Evolutionary conservation across 2,113 vertebrate species (phyloP), one percentile per base, ranked within the genome.

Genomic region (Rissa tridactyla): DNA sequence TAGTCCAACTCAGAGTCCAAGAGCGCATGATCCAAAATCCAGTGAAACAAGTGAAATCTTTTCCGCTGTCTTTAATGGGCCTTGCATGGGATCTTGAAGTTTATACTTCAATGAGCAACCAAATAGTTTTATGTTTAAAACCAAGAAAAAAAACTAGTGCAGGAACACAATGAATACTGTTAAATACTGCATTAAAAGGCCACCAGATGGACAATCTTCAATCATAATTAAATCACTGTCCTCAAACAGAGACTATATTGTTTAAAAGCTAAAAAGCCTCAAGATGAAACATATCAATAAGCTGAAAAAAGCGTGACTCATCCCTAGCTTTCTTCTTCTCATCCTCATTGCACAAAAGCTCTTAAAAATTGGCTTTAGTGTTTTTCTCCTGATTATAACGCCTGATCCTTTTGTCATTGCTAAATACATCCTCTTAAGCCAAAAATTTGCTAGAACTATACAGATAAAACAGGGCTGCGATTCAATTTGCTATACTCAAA

Each of bases 181-280:
- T 64, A 80, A 92, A 23, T 61, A 61, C 58, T 13, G 25, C 19
- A 62, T 58, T 82, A 82, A 92, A 92, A 95, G 77, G 78, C 30
- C 52, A 94, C 52, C 78, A 92, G 82, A 76, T 82, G 77, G 77
- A 84, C 55, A 82, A 49, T 55, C 92, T 82, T 90, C 82, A 92
- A 66, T 75, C 32, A 71, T 38, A 66, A 81, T 73, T 38, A 62
- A 87, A 84, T 66, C 76, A 83, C 46, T 72, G 26, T 92, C 44
- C 65, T 92, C 44, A 61, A 55, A 38, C 20, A 79, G 26, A 82
- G 32, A 85, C 20, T 14, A 29, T 25, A 49, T 20, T 66, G 26
- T 75, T 92, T n/a, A 75, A 89, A 91, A 91, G 36, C 13, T 47
- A 71, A 49, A 65, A 85, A 54, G 46, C 49, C 80, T 88, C 26